These are phyloP conservation scores for Nannobrachium achirus DNA, from an alignment of 2,113 vertebrate species.

Conservation along the genomic window DNA sequence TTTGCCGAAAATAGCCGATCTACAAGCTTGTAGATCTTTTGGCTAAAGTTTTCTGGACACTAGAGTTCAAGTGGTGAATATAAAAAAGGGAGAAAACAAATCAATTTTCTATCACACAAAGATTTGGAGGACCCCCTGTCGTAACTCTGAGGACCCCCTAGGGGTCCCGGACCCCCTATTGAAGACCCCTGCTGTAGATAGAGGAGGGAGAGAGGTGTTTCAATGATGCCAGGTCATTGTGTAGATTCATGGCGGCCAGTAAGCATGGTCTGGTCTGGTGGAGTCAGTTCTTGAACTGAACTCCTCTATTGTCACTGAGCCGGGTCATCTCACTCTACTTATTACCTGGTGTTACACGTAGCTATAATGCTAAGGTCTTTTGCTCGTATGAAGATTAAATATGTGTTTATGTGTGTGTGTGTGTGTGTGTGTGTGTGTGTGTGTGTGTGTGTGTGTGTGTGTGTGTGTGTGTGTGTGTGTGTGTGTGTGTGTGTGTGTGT, in stretches of 20 bases:
- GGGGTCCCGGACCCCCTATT: too few species aligned
- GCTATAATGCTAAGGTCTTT: slow-evolving; percentile 38
- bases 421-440: background rate
- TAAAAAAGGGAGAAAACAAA: background rate
- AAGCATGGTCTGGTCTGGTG: slow-evolving; percentile 53
- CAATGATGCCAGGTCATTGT: slow-evolving; percentile 61
- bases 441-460: background rate
- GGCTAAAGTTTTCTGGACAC: too few species aligned
- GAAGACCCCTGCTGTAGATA: too few species aligned
- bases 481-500: background rate
- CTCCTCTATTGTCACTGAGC: too few species aligned
- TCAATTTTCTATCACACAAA: slow-evolving; percentile 56
- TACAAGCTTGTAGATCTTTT: too few species aligned
- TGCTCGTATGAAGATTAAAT: slow-evolving; percentile 39
- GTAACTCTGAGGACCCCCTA: too few species aligned
- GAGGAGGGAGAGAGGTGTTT: slow-evolving; percentile 38
- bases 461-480: background rate
- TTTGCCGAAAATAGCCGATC: too few species aligned
- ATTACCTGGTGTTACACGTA: too few species aligned
- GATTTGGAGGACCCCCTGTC: too few species aligned
- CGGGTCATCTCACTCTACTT: too few species aligned
- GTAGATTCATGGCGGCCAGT: slow-evolving; percentile 61
- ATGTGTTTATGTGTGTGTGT: slow-evolving; percentile 3
- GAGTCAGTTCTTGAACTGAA: too few species aligned
- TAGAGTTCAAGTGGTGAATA: too few species aligned